Evolutionary conservation across 1,140 invertebrate genomes (phyloP).

Genomic region (Pemphigus obesinymphae): DNA sequence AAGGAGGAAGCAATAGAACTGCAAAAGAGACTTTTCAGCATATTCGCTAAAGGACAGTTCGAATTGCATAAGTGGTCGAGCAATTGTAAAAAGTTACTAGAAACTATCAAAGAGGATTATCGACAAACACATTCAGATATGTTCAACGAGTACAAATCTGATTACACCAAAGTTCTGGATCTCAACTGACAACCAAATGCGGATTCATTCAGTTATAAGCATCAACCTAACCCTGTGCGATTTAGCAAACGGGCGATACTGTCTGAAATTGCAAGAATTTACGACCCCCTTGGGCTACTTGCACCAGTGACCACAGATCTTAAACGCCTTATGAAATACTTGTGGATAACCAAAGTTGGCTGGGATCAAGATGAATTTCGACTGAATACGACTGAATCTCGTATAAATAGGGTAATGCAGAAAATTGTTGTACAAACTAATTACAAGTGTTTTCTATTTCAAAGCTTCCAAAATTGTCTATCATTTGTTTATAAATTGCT

Average conservation of each 20-base stretch:
- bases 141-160: no score
- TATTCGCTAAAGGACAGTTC: no score
- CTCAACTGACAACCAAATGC: background rate
- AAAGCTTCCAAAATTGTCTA: no score
- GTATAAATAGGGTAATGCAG: no score
- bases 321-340: no score
- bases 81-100: slow-evolving; percentile 3
- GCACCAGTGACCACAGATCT: slow-evolving; percentile 31
- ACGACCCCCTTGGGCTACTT: slow-evolving; percentile 43
- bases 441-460: no score
- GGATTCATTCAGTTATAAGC: background rate
- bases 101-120: background rate
- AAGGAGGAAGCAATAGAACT: slow-evolving; percentile 42
- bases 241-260: no score
- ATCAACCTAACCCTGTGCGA: no score
- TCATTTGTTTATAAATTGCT: no score
- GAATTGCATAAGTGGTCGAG: slow-evolving; percentile 43
- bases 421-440: no score
- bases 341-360: no score
- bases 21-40: slow-evolving; percentile 27
- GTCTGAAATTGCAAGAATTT: slow-evolving; percentile 44
- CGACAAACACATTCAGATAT: background rate
- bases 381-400: no score
- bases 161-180: background rate
- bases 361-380: slow-evolving; percentile 52